Evolutionary conservation across 2,888 invertebrate genomes (phyloP), one percentile per base, ranked within the genome.

Genomic region (Bimastos eiseni): DNA sequence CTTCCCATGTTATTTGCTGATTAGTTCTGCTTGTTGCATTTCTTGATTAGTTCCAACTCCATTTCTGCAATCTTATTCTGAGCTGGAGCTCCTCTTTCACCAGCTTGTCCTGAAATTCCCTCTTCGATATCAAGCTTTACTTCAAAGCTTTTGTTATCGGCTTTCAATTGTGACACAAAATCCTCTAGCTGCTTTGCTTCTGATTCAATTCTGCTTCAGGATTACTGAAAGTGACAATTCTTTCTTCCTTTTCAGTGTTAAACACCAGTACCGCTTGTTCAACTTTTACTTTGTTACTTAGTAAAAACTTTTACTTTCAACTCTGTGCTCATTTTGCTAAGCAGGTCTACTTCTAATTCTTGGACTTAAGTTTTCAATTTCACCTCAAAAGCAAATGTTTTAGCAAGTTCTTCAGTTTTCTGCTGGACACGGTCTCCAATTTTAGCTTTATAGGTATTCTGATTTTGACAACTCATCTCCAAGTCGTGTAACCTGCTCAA

Each of bases 11-110:
- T 19, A 34, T 83, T 84, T 34, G 38, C 13, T 34, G 55, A 55
- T 41, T 41, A 37, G 30, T 38, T 37, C 38, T 24, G 34, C 34
- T 44, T 37, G 15, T 19, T 38, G 34, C 44, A n/a, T 90, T 44
- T 44, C 33, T 83, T 49, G 17, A 90, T 44, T 36, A 90, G 41
- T 34, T 41, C 83, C 41, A 30, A n/a, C 41, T 86, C 36, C 34
- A 90, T 24, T 15, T 89, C 83, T 33, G 33, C 83, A 36, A 90
- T 38, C 38, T 91, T 70, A 6, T 70, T 37, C n/a, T 49, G 21
- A 89, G 41, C 55, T 55, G 30, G 0, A 19, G n/a, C 89, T 55
- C 49, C 21, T 34, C 55, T 70, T 34, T 36, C 11, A 55, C 33
- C 89, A 89, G 44, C 38, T 44, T 41, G n/a, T n/a, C 41, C 6